Conservation (phyloP, 2,113 vertebrate genomes). For the Periophthalmodon schlosseri region DNA sequence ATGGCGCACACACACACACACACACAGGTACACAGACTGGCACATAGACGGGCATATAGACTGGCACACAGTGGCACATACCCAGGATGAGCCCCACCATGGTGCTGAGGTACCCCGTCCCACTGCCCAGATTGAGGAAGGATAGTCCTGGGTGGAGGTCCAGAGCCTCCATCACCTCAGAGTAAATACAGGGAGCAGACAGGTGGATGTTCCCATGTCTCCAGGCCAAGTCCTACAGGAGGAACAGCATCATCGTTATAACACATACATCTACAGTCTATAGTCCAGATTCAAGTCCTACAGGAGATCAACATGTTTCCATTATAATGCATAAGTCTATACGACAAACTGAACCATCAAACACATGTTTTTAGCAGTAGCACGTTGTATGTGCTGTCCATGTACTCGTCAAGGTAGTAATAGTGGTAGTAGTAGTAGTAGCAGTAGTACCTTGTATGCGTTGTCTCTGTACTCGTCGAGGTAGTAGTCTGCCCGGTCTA, state of each 20-base stretch:
- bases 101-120: slow-evolving; percentile 96
- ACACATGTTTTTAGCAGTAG: too few relatives aligned
- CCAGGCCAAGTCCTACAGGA: slow-evolving; percentile 87
- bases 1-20: too few relatives aligned
- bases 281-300: too few relatives aligned
- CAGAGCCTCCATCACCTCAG: slow-evolving; percentile 97
- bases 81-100: slow-evolving; percentile 98
- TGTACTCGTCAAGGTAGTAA: slow-evolving; percentile 96
- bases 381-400: slow-evolving; percentile 93
- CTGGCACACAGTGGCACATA: slow-evolving; percentile 52
- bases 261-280: neutral
- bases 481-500: slow-evolving; percentile 95
- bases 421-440: too few relatives aligned
- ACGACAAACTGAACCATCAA: too few relatives aligned
- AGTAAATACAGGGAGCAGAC: slow-evolving; percentile 97
- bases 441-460: slow-evolving; percentile 84
- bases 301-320: too few relatives aligned
- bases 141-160: slow-evolving; percentile 93
- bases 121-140: slow-evolving; percentile 95
- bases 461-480: slow-evolving; percentile 96
- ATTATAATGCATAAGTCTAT: too few relatives aligned
- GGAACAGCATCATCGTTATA: neutral
- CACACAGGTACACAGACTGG: neutral
- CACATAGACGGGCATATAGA: slow-evolving; percentile 64
- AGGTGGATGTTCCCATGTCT: slow-evolving; percentile 97